Evolutionary conservation across 2,113 vertebrate species (phyloP).

Genomic region (Cranoglanis bouderius): DNA sequence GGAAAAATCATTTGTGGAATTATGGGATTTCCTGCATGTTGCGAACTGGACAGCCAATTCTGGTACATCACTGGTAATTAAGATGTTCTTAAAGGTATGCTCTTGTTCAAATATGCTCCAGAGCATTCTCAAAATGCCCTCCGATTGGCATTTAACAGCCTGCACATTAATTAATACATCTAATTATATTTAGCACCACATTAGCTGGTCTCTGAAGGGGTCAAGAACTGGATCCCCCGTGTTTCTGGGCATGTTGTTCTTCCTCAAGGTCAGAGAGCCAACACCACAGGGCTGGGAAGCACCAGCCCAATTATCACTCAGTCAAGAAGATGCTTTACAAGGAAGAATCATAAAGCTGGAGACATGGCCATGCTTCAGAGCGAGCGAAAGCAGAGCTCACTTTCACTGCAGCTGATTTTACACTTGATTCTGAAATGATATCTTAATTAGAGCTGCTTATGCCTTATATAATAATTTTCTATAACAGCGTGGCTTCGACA

Average conservation of each 20-base stretch:
- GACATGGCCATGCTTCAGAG: constrained; percentile 15
- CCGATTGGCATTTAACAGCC: constrained; percentile 8
- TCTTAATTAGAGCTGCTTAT: neutral
- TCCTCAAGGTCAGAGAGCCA: constrained; percentile 21
- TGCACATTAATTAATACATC: constrained; percentile 12
- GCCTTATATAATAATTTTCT: neutral
- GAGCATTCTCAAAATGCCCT: neutral
- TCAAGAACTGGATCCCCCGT: neutral
- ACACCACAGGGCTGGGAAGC: neutral
- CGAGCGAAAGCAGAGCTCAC: neutral
- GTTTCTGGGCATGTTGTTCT: neutral
- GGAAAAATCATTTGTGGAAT: neutral
- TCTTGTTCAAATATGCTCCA: neutral
- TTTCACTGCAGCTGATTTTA: constrained; percentile 10
- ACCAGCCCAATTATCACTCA: constrained; percentile 12
- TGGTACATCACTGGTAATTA: neutral
- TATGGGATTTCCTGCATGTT: neutral
- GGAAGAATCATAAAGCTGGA: neutral
- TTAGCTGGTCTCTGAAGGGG: neutral
- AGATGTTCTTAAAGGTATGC: neutral
- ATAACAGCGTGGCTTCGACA: neutral
- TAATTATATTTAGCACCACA: neutral
- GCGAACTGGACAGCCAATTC: neutral
- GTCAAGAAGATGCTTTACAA: constrained; percentile 8
- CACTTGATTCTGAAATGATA: neutral